Evolutionary conservation across 1,140 invertebrate species (phyloP), one percentile per base, ranked within the genome.

Genomic region (Scaptomyza pallida): DNA sequence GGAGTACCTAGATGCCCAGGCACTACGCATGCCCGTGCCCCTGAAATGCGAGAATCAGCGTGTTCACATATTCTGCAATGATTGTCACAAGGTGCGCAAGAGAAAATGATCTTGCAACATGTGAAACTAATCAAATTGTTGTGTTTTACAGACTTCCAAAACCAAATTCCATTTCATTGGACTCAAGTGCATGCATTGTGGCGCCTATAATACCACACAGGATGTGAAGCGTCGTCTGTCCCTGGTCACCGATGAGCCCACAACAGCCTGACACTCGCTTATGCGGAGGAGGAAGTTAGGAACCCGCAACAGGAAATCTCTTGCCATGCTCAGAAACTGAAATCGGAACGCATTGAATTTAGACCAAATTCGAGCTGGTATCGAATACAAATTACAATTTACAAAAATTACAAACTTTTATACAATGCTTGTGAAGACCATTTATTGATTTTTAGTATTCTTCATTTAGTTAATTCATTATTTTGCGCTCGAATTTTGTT

Each of bases 101-200:
- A 77, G 8, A 30, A n/a, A n/a, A n/a, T n/a, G 26, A 2, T 9
- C 1, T 6, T 1, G 9, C 2, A 9, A 8, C 8, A 30, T 30
- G 26, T 9, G 9, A 6, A 30, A 30, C 6, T 30, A 8, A 30
- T 9, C 9, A 9, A 2, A 30, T 26, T 23, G 8, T 35, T 35
- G 3, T 5, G 0, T 0, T 1, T 41, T 1, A 0, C 89, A 97
- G 96, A 93, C 96, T 86, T 95, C 95, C 21, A 94, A 93, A 12
- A 95, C 96, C 16, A 95, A 95, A 80, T 97, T 97, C 91, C 96
- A 97, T 89, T 95, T 97, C 26, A 94, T 97, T 40, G 97, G 96
- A 6, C 92, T 97, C 35, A 97, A 97, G 90, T 97, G 97, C 92
- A 91, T 93, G 35, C 93, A 95, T 75, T 97, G 97, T 88, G 96